phyloP scores from a whole-genome alignment of 2,113 vertebrate genomes.

The Tetrao urogallus region DNA sequence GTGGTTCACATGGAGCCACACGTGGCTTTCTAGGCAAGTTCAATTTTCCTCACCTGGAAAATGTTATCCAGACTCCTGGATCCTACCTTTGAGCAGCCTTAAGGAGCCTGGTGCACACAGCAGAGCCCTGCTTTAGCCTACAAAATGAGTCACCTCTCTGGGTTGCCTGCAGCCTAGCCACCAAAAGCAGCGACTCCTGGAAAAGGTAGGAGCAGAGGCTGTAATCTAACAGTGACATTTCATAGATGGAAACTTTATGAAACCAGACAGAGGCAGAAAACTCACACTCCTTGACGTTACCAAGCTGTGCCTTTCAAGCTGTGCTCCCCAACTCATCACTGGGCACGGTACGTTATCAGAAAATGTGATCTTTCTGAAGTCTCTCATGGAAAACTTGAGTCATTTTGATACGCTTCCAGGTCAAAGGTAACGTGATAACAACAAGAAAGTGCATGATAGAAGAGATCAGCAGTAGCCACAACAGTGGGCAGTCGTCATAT shows the following conservation, averaged over 20 bases:
- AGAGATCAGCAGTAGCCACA: background rate
- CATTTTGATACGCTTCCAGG: background rate
- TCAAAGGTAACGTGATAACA: background rate
- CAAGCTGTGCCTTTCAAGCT: background rate
- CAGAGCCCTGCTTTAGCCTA: background rate
- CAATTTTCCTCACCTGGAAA: background rate
- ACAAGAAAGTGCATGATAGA: background rate
- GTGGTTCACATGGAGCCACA: rapidly evolving
- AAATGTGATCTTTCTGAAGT: background rate
- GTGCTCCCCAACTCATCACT: background rate
- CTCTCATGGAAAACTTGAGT: conserved; percentile 29
- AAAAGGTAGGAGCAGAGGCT: background rate
- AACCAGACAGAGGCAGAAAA: background rate
- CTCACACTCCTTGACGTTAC: background rate
- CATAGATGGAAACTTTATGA: background rate
- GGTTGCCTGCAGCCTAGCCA: rapidly evolving
- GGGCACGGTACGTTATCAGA: rapidly evolving
- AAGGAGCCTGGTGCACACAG: rapidly evolving
- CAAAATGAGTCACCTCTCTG: rapidly evolving
- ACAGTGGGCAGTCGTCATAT: background rate
- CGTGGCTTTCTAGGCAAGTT: rapidly evolving
- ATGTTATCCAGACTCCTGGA: background rate
- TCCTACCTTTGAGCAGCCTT: background rate
- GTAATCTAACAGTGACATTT: background rate
- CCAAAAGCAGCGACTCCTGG: rapidly evolving